Evolutionary conservation across 2,888 invertebrate species (phyloP).

Genomic region (Charanyca ferruginea): DNA sequence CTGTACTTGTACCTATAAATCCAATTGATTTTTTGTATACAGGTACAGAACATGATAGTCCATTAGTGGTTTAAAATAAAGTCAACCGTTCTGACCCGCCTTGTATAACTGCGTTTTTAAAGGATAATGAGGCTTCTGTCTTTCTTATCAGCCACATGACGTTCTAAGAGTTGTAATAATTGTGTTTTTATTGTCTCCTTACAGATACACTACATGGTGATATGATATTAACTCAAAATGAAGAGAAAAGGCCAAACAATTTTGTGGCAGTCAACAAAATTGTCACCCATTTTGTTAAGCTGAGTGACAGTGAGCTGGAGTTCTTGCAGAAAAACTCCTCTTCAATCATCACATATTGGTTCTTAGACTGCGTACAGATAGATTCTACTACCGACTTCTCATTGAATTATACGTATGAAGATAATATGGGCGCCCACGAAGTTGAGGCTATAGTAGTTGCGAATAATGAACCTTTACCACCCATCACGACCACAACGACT

Average conservation of each 20-base stretch:
- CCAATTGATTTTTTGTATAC: too few species aligned
- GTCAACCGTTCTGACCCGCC: too few species aligned
- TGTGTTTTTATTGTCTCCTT: constrained; percentile 1
- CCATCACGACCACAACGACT: constrained; percentile 78
- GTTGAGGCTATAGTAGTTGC: constrained; percentile 94
- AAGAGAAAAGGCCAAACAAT: constrained; percentile 87
- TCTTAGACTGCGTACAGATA: constrained; percentile 94
- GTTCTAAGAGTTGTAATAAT: neutral
- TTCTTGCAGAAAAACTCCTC: constrained; percentile 89
- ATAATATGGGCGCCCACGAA: constrained; percentile 91
- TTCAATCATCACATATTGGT: constrained; percentile 93
- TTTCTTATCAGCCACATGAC: neutral
- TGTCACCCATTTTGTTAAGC: constrained; percentile 90
- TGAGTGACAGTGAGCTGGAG: constrained; percentile 92
- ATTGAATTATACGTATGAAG: constrained; percentile 92
- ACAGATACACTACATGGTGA: constrained; percentile 93
- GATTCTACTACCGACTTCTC: constrained; percentile 92
- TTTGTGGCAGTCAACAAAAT: constrained; percentile 92
- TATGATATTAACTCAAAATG: constrained; percentile 92
- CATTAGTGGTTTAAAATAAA: too few species aligned
- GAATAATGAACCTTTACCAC: constrained; percentile 92
- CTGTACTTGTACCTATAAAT: too few species aligned
- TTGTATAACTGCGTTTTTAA: too few species aligned
- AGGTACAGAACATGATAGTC: too few species aligned
- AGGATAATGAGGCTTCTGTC: neutral